Evolutionary conservation across 1,140 invertebrate species (phyloP).

Genomic region (Plutomurus gul): DNA sequence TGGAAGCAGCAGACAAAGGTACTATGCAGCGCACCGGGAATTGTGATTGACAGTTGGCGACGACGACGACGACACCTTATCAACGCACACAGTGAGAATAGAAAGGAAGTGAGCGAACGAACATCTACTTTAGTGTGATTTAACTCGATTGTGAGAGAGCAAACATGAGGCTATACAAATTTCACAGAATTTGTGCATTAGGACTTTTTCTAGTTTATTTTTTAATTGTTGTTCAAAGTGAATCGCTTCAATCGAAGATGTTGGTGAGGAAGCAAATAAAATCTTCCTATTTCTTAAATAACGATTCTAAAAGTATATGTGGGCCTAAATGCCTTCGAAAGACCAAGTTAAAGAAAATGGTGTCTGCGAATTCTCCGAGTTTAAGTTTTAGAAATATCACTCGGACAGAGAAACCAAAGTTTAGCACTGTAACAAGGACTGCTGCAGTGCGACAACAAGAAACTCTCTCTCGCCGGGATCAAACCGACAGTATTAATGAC

Average conservation of each 20-base stretch:
- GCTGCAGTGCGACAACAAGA: neutral
- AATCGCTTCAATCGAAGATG: neutral
- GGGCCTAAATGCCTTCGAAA: neutral
- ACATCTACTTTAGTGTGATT: too few relatives aligned
- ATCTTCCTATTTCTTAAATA: neutral
- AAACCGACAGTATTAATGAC: neutral
- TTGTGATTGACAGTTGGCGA: too few relatives aligned
- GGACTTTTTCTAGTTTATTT: slow-evolving; percentile 10
- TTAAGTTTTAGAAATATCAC: neutral
- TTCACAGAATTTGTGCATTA: neutral
- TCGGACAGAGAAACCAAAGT: neutral
- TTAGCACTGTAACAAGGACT: neutral
- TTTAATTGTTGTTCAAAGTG: neutral
- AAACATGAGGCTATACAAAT: slow-evolving; percentile 25
- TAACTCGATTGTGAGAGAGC: neutral
- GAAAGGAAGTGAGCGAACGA: too few relatives aligned
- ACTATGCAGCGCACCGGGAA: too few relatives aligned
- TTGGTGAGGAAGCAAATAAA: neutral
- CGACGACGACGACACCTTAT: too few relatives aligned
- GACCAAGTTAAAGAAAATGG: neutral
- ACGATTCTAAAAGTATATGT: neutral
- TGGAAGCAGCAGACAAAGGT: too few relatives aligned
- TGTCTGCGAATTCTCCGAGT: neutral
- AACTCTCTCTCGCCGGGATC: neutral
- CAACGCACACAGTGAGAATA: too few relatives aligned